A percentile compares a stretch with the other conserved stretches of the same genome.
phyloP scores from a whole-genome alignment of 2,888 invertebrate genomes.

The Mythimna impura region DNA sequence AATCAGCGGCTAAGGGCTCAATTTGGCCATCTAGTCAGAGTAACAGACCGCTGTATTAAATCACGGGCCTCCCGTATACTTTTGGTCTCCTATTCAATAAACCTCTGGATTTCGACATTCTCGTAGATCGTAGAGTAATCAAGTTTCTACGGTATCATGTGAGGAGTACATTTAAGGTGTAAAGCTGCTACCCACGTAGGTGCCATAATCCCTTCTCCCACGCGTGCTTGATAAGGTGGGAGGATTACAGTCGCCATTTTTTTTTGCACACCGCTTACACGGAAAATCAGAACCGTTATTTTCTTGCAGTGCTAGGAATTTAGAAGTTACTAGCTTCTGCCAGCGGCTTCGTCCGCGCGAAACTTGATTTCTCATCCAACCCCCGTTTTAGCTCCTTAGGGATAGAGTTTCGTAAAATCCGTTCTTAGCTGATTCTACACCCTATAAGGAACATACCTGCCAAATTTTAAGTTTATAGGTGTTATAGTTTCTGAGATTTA shows the following conservation, averaged over 20 bases:
- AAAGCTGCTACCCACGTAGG: constrained; percentile 6
- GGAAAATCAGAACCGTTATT: background rate
- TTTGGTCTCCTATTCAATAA: background rate
- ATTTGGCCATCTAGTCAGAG: background rate
- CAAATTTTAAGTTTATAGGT: too few species aligned
- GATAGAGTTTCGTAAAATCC: too few species aligned
- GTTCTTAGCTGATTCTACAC: too few species aligned
- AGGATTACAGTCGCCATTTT: background rate
- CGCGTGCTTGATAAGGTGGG: background rate
- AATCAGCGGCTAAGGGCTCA: too few species aligned
- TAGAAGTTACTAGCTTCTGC: too few species aligned
- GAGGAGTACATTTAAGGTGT: background rate
- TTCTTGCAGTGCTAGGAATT: too few species aligned
- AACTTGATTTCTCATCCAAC: too few species aligned
- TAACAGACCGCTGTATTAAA: background rate
- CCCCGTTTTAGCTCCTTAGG: too few species aligned
- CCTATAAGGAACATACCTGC: too few species aligned
- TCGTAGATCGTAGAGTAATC: background rate
- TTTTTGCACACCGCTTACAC: background rate
- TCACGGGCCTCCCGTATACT: background rate
- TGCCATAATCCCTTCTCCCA: background rate
- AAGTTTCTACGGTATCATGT: constrained; percentile 5
- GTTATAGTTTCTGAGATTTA: too few species aligned
- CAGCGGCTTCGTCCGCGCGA: too few species aligned
- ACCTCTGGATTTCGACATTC: background rate